A percentile compares a stretch with the other conserved stretches of the same genome.
Conservation (phyloP, 2,888 invertebrate genomes). For the Myopa tessellatipennis region DNA sequence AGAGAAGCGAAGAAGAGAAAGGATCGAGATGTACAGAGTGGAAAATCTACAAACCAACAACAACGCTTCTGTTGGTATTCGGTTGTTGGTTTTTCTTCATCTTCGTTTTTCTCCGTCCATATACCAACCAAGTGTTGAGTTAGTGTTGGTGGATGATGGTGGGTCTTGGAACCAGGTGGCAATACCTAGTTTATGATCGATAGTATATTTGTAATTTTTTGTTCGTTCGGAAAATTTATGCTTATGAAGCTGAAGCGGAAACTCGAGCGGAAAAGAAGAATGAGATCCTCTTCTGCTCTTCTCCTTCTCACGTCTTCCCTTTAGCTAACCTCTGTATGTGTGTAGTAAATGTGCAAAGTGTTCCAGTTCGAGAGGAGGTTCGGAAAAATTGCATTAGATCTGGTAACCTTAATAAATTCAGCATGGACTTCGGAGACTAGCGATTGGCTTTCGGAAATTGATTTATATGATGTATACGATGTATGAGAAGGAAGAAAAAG, state of each 20-base stretch:
- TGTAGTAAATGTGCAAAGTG: neutral
- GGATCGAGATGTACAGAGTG: too few species aligned
- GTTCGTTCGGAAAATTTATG: conserved; percentile 1
- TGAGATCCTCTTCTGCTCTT: neutral
- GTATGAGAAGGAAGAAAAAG: neutral
- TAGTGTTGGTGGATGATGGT: neutral
- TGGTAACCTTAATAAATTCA: conserved; percentile 26
- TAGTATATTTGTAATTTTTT: conserved; percentile 42
- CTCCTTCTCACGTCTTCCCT: neutral
- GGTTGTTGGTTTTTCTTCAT: too few species aligned
- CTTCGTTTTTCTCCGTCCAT: too few species aligned
- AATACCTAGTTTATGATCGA: conserved; percentile 48
- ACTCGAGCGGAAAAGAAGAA: neutral
- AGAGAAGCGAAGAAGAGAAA: neutral
- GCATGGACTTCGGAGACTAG: conserved; percentile 16
- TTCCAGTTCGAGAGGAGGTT: conserved; percentile 1
- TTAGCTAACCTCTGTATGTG: neutral
- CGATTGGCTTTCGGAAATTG: conserved; percentile 25
- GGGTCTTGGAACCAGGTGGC: neutral
- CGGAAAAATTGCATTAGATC: conserved; percentile 23
- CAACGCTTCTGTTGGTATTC: too few species aligned
- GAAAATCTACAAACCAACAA: too few species aligned
- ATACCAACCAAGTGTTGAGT: too few species aligned
- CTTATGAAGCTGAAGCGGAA: conserved; percentile 6
- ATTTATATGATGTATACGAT: conserved; percentile 18